Evolutionary conservation across 2,113 vertebrate species (phyloP).

Genomic region (Nothocercus nigrocapillus): DNA sequence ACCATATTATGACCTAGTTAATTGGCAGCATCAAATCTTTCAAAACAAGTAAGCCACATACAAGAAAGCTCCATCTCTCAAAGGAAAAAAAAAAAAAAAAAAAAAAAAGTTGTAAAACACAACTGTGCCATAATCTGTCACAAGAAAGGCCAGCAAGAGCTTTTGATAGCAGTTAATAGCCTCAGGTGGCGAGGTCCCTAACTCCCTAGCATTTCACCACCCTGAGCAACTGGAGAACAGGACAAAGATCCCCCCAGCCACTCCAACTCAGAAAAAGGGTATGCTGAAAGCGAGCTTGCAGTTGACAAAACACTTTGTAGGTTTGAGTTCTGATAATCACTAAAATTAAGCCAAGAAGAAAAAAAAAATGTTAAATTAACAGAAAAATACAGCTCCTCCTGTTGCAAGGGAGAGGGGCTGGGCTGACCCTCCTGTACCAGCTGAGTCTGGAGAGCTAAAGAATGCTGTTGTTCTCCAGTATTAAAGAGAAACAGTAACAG

Average conservation of each 20-base stretch:
- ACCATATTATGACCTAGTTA: background rate
- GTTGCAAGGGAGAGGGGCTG: background rate
- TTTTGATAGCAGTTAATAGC: background rate
- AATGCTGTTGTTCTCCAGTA: background rate
- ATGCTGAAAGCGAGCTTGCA: background rate
- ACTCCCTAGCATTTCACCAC: background rate
- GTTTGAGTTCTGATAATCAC: background rate
- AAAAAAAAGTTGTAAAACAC: background rate
- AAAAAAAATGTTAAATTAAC: background rate
- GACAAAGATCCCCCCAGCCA: background rate
- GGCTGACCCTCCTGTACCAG: background rate
- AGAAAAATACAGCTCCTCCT: background rate
- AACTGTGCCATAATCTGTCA: accelerated
- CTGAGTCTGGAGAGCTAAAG: background rate
- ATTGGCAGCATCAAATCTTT: background rate
- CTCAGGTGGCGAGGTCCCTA: background rate
- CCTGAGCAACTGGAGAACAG: background rate
- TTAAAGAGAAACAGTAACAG: background rate
- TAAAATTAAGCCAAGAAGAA: background rate
- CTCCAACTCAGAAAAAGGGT: background rate
- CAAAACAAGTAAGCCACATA: accelerated
- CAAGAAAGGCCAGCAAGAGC: background rate
- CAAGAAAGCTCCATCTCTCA: background rate
- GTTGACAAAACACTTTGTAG: background rate
- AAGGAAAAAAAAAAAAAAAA: background rate